Evolutionary conservation across 2,797 vertebrate genomes (phyloP), one percentile per base, ranked within the genome.

Genomic region (Phaenicophaeus curvirostris): DNA sequence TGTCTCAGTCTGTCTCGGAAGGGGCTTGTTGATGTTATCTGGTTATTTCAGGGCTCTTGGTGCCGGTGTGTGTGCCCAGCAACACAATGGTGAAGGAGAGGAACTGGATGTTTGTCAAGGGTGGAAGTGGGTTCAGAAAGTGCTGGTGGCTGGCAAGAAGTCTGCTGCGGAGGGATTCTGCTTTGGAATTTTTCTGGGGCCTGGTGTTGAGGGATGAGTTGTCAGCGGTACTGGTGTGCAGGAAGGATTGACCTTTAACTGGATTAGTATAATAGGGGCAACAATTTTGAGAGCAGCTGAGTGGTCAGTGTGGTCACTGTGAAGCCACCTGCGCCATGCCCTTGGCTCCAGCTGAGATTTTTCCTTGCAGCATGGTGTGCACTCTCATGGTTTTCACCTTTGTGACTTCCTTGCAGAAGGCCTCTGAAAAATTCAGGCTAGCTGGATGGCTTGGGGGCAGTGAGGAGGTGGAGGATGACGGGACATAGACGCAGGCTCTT

Each of bases 261-360:
- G 75, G 89, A 68, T 94, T 95, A 93, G 37, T 87, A 79, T 93
- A 88, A 93, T 80, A 30, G 48, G 39, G 72, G 37, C 78, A 95
- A 83, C 79, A 92, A 90, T 89, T 92, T 42, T 57, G 62, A 84
- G 59, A 88, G 93, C 46, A 78, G 92, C 66, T 76, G 87, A 62
- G 48, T 73, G 76, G 89, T 93, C 73, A 86, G 1, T 16, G 1
- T 0, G 67, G 76, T 93, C 76, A 46, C 59, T 57, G 58, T 78
- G 69, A 73, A 94, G 83, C 91, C 87, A 92, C 91, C 92, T 94
- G 76, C 41, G 33, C 62, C 13, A 8, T 91, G 85, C 62, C 63
- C 85, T 89, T 62, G 73, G 79, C 73, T 92, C 24, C 31, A 48
- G 37, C n/a, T 87, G 86, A 31, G 50, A 30, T 39, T 88, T 48